These are phyloP conservation scores for Antheraea yamamai DNA, from an alignment of 2,888 invertebrate species.

Conservation along the genomic window DNA sequence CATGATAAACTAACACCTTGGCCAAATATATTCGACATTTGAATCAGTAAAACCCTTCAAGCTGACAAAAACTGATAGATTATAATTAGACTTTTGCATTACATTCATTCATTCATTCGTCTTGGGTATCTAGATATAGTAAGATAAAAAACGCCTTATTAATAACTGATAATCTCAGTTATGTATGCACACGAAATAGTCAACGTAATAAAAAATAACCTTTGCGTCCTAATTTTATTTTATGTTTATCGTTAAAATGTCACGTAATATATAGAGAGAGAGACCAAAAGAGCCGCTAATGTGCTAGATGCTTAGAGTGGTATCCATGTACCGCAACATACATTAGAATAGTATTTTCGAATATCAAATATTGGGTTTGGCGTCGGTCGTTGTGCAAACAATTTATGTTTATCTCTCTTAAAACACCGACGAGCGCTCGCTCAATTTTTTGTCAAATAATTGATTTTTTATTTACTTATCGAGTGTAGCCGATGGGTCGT, in stretches of 20 bases:
- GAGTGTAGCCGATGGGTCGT: slow-evolving; percentile 65
- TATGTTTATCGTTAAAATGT: slow-evolving; percentile 40
- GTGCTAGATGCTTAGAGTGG: slow-evolving; percentile 65
- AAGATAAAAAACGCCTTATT: neutral
- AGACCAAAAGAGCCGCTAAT: slow-evolving; percentile 76
- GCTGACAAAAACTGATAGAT: neutral
- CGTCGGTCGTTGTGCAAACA: slow-evolving; percentile 78
- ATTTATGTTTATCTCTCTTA: slow-evolving; percentile 80
- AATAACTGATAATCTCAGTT: neutral
- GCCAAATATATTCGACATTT: neutral
- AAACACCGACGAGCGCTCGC: slow-evolving; percentile 75
- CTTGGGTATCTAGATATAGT: neutral
- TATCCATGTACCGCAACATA: slow-evolving; percentile 69
- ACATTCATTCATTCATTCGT: neutral
- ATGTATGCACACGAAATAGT: neutral
- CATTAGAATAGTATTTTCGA: slow-evolving; percentile 81
- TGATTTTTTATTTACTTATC: slow-evolving; percentile 73
- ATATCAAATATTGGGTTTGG: slow-evolving; percentile 79
- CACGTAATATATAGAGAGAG: slow-evolving; percentile 55
- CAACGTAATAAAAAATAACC: slow-evolving; percentile 15
- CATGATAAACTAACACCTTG: no score
- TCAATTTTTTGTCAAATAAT: slow-evolving; percentile 78
- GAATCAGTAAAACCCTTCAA: neutral
- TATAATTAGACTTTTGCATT: neutral
- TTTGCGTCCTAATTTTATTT: slow-evolving; percentile 24